These are phyloP conservation scores for Pachypsylla venusta DNA, from an alignment of 1,140 invertebrate species.

Conservation along the genomic window DNA sequence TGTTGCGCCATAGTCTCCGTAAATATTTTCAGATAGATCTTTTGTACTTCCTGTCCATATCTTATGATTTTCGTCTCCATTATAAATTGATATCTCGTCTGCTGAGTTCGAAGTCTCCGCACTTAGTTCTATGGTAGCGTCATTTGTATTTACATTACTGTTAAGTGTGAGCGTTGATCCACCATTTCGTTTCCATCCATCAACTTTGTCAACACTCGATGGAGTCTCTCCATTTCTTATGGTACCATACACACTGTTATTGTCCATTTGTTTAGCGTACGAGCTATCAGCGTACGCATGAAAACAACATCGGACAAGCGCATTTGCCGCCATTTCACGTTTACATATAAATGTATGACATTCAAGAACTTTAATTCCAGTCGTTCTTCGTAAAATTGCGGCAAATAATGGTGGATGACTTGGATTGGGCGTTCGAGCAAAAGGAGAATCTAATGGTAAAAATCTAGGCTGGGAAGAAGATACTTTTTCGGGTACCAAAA, in stretches of 20 bases:
- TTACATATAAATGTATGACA: slow-evolving; percentile 99
- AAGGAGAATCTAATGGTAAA: slow-evolving; percentile 89
- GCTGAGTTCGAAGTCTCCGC: slow-evolving; percentile 36
- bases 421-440: slow-evolving; percentile 69
- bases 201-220: slow-evolving; percentile 30
- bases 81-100: slow-evolving; percentile 65
- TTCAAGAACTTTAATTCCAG: slow-evolving; percentile 96
- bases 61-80: slow-evolving; percentile 85
- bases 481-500: slow-evolving; percentile 40
- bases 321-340: slow-evolving; percentile 84
- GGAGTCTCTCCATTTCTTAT: slow-evolving; percentile 29
- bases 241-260: slow-evolving; percentile 35
- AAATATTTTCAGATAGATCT: slow-evolving; percentile 48
- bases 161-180: slow-evolving; percentile 40
- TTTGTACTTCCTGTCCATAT: slow-evolving; percentile 64
- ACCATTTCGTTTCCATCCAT: slow-evolving; percentile 37
- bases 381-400: slow-evolving; percentile 83
- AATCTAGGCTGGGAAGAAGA: slow-evolving; percentile 57
- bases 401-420: slow-evolving; percentile 92
- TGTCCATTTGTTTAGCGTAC: slow-evolving; percentile 68
- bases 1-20: slow-evolving; percentile 58
- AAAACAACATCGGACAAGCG: slow-evolving; percentile 83
- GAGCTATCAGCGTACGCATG: slow-evolving; percentile 89
- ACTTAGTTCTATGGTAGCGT: slow-evolving; percentile 31
- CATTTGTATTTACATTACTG: slow-evolving; percentile 23